A percentile compares a stretch with the other conserved stretches of the same genome.
Evolutionary conservation across 2,113 vertebrate species (phyloP).

Genomic region (Apeltes quadracus): DNA sequence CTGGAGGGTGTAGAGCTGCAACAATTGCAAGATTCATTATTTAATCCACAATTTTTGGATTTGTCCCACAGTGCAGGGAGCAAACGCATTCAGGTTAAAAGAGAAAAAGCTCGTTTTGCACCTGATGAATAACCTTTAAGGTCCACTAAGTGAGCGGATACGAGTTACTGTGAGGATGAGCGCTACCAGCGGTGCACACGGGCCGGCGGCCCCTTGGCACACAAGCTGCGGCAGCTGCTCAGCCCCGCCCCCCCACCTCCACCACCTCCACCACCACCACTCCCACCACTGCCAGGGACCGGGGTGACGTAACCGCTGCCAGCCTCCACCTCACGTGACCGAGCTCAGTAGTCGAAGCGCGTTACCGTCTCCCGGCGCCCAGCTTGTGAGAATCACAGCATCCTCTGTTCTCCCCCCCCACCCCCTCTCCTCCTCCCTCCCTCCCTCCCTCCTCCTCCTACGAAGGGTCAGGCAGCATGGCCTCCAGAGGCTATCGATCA

Average conservation of each 20-base stretch:
- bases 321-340: constrained; percentile 63
- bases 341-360: constrained; percentile 56
- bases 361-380: constrained; percentile 59
- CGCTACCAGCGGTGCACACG: constrained; percentile 23
- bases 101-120: neutral
- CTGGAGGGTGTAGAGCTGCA: neutral
- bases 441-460: neutral
- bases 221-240: constrained; percentile 72
- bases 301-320: constrained; percentile 67
- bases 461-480: constrained; percentile 20
- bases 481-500: constrained; percentile 61
- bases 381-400: constrained; percentile 54
- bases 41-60: neutral
- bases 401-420: constrained; percentile 16
- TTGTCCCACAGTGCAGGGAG: too few species aligned
- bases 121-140: neutral
- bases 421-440: neutral
- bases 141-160: neutral
- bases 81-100: too few species aligned
- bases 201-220: constrained; percentile 66
- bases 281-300: constrained; percentile 59
- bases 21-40: neutral
- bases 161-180: constrained; percentile 8
- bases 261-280: constrained; percentile 27
- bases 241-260: constrained; percentile 15